These are phyloP conservation scores for Campoplex nolae DNA, from an alignment of 2,888 invertebrate genomes.

Conservation along the genomic window DNA sequence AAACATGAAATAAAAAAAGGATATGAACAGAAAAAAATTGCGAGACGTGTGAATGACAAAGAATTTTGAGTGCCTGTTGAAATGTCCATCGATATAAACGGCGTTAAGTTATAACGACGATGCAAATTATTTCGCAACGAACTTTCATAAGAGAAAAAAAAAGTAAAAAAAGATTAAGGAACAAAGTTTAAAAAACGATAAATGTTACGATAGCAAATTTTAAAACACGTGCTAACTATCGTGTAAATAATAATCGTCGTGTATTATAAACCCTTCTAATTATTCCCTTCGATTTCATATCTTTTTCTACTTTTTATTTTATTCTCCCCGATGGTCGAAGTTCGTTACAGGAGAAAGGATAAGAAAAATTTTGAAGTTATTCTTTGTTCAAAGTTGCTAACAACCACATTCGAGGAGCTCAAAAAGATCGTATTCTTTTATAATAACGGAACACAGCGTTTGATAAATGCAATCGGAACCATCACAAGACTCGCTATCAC, in stretches of 20 bases:
- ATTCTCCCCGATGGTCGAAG: conserved; percentile 9
- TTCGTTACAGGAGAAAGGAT: neutral
- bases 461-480: neutral
- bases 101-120: too few relatives aligned
- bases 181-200: conserved; percentile 9
- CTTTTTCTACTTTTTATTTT: neutral
- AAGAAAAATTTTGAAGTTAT: neutral
- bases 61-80: conserved; percentile 51
- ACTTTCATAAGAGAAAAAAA: conserved; percentile 17
- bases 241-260: conserved; percentile 48
- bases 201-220: conserved; percentile 24
- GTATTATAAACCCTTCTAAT: conserved; percentile 5
- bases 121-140: conserved; percentile 50
- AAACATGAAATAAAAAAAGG: conserved; percentile 7
- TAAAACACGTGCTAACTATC: conserved; percentile 17
- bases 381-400: neutral
- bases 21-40: neutral
- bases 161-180: neutral
- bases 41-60: conserved; percentile 29
- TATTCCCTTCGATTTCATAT: conserved; percentile 3
- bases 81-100: conserved; percentile 53
- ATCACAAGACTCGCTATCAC: neutral
- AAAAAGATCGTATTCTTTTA: neutral
- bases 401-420: neutral
- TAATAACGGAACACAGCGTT: neutral